These are phyloP conservation scores for Enteromius treurensis DNA, from an alignment of 2,797 vertebrate genomes.

Conservation along the genomic window DNA sequence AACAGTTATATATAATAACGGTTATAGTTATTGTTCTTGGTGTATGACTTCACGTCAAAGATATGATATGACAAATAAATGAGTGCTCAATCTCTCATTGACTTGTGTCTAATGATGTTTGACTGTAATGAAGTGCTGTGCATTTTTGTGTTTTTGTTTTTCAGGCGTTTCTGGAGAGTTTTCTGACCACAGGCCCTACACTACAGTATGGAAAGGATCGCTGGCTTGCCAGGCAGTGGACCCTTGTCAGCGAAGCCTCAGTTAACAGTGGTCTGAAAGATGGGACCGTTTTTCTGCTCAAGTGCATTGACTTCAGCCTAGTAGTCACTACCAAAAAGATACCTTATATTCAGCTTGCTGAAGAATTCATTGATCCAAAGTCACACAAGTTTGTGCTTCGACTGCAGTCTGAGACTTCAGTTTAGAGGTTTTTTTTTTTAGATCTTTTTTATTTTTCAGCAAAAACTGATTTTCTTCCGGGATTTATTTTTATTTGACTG, in stretches of 20 bases:
- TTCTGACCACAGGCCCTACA: conserved; percentile 88
- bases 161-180: conserved; percentile 85
- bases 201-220: conserved; percentile 89
- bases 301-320: conserved; percentile 91
- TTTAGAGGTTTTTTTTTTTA: conserved; percentile 66
- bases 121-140: conserved; percentile 9
- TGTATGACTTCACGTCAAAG: background rate
- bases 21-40: background rate
- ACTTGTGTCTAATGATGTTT: background rate
- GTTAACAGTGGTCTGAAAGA: conserved; percentile 89
- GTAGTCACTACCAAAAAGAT: conserved; percentile 89
- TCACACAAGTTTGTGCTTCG: conserved; percentile 94
- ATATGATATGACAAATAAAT: background rate
- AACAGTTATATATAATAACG: background rate
- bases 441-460: conserved; percentile 28
- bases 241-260: conserved; percentile 89
- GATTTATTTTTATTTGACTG: conserved; percentile 66
- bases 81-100: background rate
- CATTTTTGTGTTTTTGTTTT: background rate
- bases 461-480: conserved; percentile 51
- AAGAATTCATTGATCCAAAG: conserved; percentile 94
- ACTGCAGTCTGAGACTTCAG: conserved; percentile 94
- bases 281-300: conserved; percentile 86
- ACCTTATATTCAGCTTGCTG: conserved; percentile 90
- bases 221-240: conserved; percentile 94